A percentile compares a stretch with the other conserved stretches of the same genome.
Evolutionary conservation across 2,797 vertebrate species (phyloP).

Genomic region (Semotilus atromaculatus): DNA sequence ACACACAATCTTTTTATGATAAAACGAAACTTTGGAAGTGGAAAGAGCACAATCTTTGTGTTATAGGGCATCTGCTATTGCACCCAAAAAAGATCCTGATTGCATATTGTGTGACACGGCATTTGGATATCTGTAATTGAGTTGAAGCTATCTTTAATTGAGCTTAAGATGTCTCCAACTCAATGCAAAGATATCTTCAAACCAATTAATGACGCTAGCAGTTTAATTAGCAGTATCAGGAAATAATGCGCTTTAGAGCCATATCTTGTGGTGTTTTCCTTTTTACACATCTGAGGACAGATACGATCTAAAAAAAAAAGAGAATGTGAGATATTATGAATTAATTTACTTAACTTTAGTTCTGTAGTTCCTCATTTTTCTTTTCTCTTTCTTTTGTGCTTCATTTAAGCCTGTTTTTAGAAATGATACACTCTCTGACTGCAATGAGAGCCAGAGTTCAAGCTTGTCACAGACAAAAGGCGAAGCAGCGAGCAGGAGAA

Average conservation of each 20-base stretch:
- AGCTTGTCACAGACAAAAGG: slow-evolving; percentile 73
- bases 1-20: slow-evolving; percentile 67
- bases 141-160: slow-evolving; percentile 85
- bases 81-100: slow-evolving; percentile 72
- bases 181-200: slow-evolving; percentile 83
- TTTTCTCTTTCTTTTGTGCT: slow-evolving; percentile 62
- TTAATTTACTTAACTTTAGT: slow-evolving; percentile 80
- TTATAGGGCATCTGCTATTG: slow-evolving; percentile 72
- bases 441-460: slow-evolving; percentile 70
- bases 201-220: slow-evolving; percentile 84
- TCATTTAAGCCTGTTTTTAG: slow-evolving; percentile 73
- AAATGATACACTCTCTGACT: slow-evolving; percentile 70
- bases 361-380: slow-evolving; percentile 66
- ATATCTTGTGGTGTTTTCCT: slow-evolving; percentile 79
- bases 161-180: slow-evolving; percentile 84
- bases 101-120: slow-evolving; percentile 76
- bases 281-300: slow-evolving; percentile 82
- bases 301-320: slow-evolving; percentile 72
- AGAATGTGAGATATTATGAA: slow-evolving; percentile 75
- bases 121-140: slow-evolving; percentile 86
- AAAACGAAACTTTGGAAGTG: slow-evolving; percentile 74
- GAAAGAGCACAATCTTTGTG: slow-evolving; percentile 72
- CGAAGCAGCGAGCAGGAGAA: slow-evolving; percentile 69
- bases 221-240: slow-evolving; percentile 86
- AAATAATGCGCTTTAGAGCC: slow-evolving; percentile 80